These are phyloP conservation scores for Gastrophysa polygoni DNA, from an alignment of 2,888 invertebrate species.

Conservation along the genomic window DNA sequence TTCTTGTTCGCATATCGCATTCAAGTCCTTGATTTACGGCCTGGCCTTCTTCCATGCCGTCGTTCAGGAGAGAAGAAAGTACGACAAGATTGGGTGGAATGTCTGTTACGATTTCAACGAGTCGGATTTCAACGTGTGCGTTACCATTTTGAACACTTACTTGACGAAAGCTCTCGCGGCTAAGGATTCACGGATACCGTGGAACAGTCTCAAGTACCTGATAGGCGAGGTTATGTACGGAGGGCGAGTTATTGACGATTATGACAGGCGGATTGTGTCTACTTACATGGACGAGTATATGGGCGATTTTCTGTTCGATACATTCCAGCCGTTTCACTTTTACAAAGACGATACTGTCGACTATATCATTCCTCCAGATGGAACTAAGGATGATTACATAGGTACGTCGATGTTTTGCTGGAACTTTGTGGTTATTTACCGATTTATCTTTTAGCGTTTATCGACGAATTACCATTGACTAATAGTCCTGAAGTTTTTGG, in stretches of 20 bases:
- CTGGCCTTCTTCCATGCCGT: slow-evolving; percentile 94
- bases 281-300: slow-evolving; percentile 95
- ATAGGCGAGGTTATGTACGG: slow-evolving; percentile 97
- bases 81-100: slow-evolving; percentile 95
- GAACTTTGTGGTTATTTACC: not conserved
- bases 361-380: slow-evolving; percentile 77
- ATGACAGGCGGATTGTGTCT: slow-evolving; percentile 83
- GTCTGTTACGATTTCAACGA: slow-evolving; percentile 93
- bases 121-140: slow-evolving; percentile 89
- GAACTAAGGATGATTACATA: slow-evolving; percentile 73
- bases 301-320: slow-evolving; percentile 92
- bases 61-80: slow-evolving; percentile 89
- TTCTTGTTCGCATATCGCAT: slow-evolving; percentile 76
- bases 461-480: slow-evolving; percentile 80
- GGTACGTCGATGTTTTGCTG: slow-evolving; percentile 57
- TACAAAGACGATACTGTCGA: slow-evolving; percentile 75
- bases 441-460: slow-evolving; percentile 64
- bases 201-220: slow-evolving; percentile 89
- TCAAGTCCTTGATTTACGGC: slow-evolving; percentile 82
- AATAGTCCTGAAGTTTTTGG: slow-evolving; percentile 93
- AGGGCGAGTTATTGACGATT: slow-evolving; percentile 90
- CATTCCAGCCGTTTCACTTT: slow-evolving; percentile 91
- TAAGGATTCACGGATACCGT: slow-evolving; percentile 74
- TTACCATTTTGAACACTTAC: slow-evolving; percentile 84
- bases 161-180: slow-evolving; percentile 70